Percentiles rank a stretch among this genome's conserved stretches.
These are phyloP conservation scores for Sialis lutaria DNA, from an alignment of 2,888 invertebrate species.

Conservation along the genomic window DNA sequence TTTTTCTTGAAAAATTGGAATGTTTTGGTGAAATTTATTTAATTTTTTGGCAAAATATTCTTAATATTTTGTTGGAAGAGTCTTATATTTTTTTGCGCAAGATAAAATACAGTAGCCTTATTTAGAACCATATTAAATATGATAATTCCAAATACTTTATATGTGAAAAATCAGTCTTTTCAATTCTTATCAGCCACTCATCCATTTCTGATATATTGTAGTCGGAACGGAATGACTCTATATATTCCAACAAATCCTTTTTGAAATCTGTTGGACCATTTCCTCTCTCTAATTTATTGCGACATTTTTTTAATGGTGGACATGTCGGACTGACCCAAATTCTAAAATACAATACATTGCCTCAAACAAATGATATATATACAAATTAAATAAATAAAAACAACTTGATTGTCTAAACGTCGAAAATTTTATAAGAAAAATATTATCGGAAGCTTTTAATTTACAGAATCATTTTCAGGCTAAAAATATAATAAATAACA, in stretches of 20 bases:
- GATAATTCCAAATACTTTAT: conserved; percentile 48
- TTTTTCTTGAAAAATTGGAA: no score
- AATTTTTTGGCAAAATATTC: no score
- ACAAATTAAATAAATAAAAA: no score
- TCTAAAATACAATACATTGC: conserved; percentile 24
- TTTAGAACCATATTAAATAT: background rate
- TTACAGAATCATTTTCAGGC: no score
- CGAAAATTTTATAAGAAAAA: no score
- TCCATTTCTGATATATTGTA: conserved; percentile 33
- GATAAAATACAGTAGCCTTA: background rate
- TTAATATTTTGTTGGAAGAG: no score
- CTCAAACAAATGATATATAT: no score
- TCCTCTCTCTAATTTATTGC: conserved; percentile 40
- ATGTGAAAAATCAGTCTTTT: conserved; percentile 62
- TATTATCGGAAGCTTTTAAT: no score
- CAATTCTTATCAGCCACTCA: conserved; percentile 56
- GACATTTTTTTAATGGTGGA: conserved; percentile 38
- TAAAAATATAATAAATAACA: no score
- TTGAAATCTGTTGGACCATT: conserved; percentile 74
- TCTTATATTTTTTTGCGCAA: no score
- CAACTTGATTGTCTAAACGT: no score
- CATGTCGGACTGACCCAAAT: conserved; percentile 80
- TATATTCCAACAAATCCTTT: conserved; percentile 53
- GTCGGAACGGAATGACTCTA: conserved; percentile 46
- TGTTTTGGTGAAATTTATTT: no score